A percentile compares a stretch with the other conserved stretches of the same genome.
Evolutionary conservation across 2,113 vertebrate species (phyloP).

Genomic region (Pavo muticus): DNA sequence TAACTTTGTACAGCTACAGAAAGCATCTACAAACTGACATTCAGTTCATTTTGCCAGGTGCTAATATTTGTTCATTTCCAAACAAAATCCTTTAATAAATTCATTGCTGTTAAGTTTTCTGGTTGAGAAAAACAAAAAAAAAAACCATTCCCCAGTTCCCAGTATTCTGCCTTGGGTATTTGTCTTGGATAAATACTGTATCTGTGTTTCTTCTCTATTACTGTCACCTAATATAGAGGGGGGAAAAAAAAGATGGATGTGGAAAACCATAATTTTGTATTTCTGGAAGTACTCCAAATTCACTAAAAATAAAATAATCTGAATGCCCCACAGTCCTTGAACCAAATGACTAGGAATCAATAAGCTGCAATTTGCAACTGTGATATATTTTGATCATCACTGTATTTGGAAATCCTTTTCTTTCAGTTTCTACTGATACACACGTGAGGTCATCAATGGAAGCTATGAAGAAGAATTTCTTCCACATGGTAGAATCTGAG

Average conservation of each 20-base stretch:
- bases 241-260: background rate
- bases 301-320: background rate
- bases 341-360: background rate
- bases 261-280: background rate
- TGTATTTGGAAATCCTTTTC: background rate
- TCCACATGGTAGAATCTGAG: background rate
- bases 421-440: background rate
- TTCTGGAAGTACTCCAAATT: background rate
- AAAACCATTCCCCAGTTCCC: background rate
- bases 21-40: background rate
- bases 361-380: background rate
- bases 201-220: background rate
- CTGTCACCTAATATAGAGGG: accelerated
- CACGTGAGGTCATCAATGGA: background rate
- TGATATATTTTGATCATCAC: background rate
- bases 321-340: background rate
- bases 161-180: background rate
- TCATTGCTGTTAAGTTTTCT: background rate
- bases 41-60: background rate
- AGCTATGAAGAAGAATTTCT: background rate
- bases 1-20: background rate
- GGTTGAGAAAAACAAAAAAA: background rate
- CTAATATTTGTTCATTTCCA: background rate
- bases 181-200: background rate
- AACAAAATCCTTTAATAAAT: background rate